Percentiles rank a stretch among this genome's conserved stretches.
Evolutionary conservation across 2,113 vertebrate species (phyloP).

Genomic region (Elephantulus edwardii): DNA sequence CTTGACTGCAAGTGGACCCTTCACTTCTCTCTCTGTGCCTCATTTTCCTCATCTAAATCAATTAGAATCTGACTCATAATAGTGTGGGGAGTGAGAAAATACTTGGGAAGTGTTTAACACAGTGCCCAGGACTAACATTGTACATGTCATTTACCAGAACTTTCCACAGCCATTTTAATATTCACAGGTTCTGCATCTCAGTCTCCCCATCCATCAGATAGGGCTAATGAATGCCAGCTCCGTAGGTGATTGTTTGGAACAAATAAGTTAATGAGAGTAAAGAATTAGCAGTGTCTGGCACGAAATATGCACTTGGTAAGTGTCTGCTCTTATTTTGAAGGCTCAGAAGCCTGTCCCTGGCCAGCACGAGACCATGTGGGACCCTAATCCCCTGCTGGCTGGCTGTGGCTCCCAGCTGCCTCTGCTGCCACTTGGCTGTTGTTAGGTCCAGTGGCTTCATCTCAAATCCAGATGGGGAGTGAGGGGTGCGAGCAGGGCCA

Average conservation of each 20-base stretch:
- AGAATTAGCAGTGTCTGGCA: not conserved
- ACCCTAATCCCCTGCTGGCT: not conserved
- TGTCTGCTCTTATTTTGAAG: conserved; percentile 35
- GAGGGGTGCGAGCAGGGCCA: not conserved
- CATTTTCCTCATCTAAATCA: not conserved
- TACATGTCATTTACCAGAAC: not conserved
- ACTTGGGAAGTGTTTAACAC: not conserved
- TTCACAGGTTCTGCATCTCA: not conserved
- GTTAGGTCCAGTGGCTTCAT: conserved; percentile 60
- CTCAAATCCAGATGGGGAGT: conserved; percentile 68
- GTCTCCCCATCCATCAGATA: conserved; percentile 22
- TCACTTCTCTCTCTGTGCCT: not conserved
- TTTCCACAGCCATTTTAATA: not conserved
- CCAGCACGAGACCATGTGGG: conserved; percentile 7
- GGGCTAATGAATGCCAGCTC: not conserved
- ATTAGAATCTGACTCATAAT: not conserved
- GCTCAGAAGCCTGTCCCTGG: conserved; percentile 15
- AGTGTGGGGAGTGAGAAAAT: not conserved
- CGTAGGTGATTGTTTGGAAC: not conserved
- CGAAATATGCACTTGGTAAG: not conserved
- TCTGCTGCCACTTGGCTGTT: conserved; percentile 57
- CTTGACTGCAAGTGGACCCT: no score
- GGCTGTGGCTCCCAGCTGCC: not conserved
- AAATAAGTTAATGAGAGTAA: not conserved
- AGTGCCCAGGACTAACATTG: not conserved